Evolutionary conservation across 2,113 vertebrate genomes (phyloP).

Genomic region (Equus quagga): DNA sequence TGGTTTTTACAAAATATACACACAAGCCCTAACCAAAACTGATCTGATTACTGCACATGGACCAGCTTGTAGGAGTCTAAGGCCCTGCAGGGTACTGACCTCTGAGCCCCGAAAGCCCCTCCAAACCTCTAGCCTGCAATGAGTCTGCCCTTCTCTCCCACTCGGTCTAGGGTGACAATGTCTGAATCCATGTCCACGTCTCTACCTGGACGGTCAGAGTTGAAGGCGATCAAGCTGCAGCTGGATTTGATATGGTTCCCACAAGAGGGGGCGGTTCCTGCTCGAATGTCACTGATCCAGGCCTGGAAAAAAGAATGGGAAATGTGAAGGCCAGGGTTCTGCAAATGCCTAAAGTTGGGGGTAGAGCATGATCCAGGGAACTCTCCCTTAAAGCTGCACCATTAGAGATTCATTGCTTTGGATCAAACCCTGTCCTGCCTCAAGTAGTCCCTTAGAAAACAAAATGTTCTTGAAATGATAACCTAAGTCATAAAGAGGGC

Average conservation of each 20-base stretch:
- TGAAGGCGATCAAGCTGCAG: slow-evolving; percentile 92
- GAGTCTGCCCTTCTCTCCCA: background rate
- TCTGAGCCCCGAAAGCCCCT: background rate
- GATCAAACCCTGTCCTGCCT: background rate
- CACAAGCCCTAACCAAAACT: background rate
- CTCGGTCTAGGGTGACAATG: background rate
- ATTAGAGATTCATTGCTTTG: background rate
- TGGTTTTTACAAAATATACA: background rate
- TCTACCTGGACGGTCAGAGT: slow-evolving; percentile 91
- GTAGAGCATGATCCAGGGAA: background rate
- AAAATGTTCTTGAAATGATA: slow-evolving; percentile 32
- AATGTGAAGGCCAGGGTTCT: background rate
- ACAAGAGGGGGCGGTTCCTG: slow-evolving; percentile 85
- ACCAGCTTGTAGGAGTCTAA: background rate
- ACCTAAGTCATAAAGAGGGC: background rate
- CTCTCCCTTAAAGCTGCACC: background rate
- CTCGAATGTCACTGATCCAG: slow-evolving; percentile 92
- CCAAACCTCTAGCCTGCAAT: accelerated
- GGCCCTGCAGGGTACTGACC: background rate
- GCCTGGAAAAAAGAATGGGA: slow-evolving; percentile 85
- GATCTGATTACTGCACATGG: background rate
- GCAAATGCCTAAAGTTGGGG: background rate
- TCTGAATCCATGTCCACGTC: background rate
- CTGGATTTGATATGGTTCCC: slow-evolving; percentile 94
- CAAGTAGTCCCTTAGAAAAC: background rate